Evolutionary conservation across 2,113 vertebrate genomes (phyloP), one percentile per base, ranked within the genome.

Genomic region (Otocyon megalotis): DNA sequence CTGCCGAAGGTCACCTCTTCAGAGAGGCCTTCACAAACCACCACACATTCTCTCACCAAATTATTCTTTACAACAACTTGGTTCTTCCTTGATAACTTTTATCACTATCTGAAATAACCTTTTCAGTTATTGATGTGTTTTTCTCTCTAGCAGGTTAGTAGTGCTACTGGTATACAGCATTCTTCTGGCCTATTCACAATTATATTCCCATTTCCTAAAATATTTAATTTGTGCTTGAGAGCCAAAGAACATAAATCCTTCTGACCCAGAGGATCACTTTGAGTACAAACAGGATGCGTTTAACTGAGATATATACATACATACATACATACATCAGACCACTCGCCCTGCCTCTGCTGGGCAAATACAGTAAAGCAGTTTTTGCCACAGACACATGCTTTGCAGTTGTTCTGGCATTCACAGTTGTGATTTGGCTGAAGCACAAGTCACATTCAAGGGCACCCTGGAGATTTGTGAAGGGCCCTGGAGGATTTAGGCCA

Each of bases 401-500:
- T 54, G 9, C n/a, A 56, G 80, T 74, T 53, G 50, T 26, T 88
- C 50, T 93, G 83, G 71, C 32, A 53, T 58, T 90, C 77, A 82
- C 50, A 89, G 86, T 19, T 86, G 43, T 77, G 81, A 94, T 48
- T 15, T 96, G 86, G 72, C 89, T 82, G 60, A 86, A 60, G 14
- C 15, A 2, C 43, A 81, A 80, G 62, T 88, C 82, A 93, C 12
- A 88, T 19, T 96, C 54, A 94, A 91, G 86, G 88, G 80, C 17
- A 58, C 76, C 35, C 54, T 58, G 32, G 74, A 95, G 90, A 97
- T 92, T 3, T 72, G n/a, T 83, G 72, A 79, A 0, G 3, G 32
- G 80, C 50, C 53, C 77, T 72, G 77, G 82, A 94, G 90, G 88
- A 91, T 26, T 72, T 65, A 83, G 87, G 77, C 82, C 89, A 88